phyloP scores from a whole-genome alignment of 53 echinoderm and acorn worm genomes.

The Paracentrotus lividus region DNA sequence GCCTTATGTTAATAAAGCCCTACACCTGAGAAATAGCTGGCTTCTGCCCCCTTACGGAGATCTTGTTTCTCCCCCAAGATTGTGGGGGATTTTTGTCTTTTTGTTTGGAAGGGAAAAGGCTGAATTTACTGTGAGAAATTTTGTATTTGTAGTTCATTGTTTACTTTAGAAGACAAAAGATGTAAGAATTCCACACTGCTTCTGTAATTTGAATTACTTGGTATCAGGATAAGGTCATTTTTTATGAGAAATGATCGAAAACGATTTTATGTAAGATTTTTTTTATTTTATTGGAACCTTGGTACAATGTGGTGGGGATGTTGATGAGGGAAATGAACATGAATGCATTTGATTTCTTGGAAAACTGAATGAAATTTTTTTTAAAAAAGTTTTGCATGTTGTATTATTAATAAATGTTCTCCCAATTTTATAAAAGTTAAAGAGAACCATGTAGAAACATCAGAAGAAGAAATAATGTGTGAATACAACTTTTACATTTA shows the following conservation, averaged over 20 bases:
- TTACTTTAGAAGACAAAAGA: constrained; percentile 67
- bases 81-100: constrained; percentile 28
- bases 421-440: too few relatives aligned
- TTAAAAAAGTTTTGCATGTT: not conserved
- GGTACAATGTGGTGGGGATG: not conserved
- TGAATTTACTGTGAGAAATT: constrained; percentile 68
- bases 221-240: not conserved
- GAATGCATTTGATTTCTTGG: not conserved
- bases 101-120: not conserved
- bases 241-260: constrained; percentile 33
- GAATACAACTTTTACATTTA: too few relatives aligned
- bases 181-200: constrained; percentile 41
- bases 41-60: constrained; percentile 53
- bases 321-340: not conserved
- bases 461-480: too few relatives aligned
- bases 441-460: not conserved
- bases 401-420: too few relatives aligned
- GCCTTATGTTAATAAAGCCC: constrained; percentile 4
- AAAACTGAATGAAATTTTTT: not conserved
- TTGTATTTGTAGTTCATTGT: constrained; percentile 61
- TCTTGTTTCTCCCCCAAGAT: constrained; percentile 64
- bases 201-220: constrained; percentile 7
- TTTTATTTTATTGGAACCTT: not conserved
- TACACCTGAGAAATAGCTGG: constrained; percentile 13
- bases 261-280: constrained; percentile 11